A percentile compares a stretch with the other conserved stretches of the same genome.
Evolutionary conservation across 2,113 vertebrate species (phyloP).

Genomic region (Chaetops frenatus): DNA sequence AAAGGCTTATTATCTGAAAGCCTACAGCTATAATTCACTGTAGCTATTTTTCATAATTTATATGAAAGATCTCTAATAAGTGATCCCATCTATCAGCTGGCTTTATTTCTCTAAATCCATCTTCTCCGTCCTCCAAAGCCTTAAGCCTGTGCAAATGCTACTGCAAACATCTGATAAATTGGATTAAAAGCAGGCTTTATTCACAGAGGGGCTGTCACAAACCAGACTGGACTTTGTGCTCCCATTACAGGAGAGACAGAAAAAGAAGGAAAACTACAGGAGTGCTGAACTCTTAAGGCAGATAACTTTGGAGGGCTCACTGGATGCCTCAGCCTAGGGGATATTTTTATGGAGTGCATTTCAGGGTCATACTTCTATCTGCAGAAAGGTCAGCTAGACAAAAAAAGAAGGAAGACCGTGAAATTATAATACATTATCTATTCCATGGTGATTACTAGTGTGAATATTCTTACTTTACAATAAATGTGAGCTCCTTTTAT

Average conservation of each 20-base stretch:
- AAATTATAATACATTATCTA: background rate
- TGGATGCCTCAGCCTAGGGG: background rate
- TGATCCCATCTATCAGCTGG: background rate
- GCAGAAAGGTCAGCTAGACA: background rate
- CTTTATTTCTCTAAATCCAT: conserved; percentile 22
- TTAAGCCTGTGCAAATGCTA: background rate
- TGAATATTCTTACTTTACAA: background rate
- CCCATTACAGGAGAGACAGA: background rate
- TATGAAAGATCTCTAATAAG: conserved; percentile 25
- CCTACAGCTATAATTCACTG: conserved; percentile 20
- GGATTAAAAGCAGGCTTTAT: background rate
- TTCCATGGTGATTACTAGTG: background rate
- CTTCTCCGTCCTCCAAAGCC: background rate
- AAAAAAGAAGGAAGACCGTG: background rate
- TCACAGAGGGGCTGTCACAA: background rate
- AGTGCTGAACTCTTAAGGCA: background rate
- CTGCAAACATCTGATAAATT: background rate
- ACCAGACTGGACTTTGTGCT: background rate
- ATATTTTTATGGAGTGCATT: background rate
- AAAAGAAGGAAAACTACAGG: background rate
- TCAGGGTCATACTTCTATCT: background rate
- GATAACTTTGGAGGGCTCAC: background rate
- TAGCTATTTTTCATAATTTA: conserved; percentile 34
- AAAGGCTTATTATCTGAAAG: conserved; percentile 47
- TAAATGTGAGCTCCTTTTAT: background rate